Percentiles rank a stretch among this genome's conserved stretches.
phyloP scores from a whole-genome alignment of 2,113 vertebrate species.

The Equus quagga region DNA sequence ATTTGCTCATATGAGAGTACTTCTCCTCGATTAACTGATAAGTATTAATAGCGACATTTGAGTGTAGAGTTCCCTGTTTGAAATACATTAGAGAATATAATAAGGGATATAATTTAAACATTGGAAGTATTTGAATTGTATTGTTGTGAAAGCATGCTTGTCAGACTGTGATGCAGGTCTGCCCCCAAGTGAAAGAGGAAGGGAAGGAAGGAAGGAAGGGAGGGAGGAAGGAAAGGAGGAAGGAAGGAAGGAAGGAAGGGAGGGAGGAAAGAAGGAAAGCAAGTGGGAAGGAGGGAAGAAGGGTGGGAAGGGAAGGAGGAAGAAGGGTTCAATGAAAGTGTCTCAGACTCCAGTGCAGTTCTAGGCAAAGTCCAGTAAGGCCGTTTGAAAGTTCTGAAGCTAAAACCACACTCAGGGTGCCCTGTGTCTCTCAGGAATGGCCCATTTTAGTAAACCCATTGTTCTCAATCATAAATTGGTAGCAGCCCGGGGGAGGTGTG shows the following conservation, averaged over 20 bases:
- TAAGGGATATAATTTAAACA: neutral
- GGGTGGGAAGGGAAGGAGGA: neutral
- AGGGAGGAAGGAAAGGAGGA: neutral
- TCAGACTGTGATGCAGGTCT: neutral
- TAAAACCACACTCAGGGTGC: neutral
- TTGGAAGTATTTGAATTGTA: neutral
- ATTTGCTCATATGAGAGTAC: neutral
- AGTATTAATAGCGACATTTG: neutral
- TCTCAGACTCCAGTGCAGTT: neutral
- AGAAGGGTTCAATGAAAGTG: neutral
- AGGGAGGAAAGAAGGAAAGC: neutral
- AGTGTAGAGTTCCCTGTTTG: neutral
- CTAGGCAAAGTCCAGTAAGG: neutral
- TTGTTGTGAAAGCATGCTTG: neutral
- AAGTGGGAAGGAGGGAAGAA: neutral
- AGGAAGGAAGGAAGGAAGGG: neutral
- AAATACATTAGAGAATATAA: neutral
- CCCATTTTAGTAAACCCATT: neutral
- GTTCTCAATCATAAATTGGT: neutral
- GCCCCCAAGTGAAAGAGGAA: neutral
- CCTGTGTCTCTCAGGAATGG: neutral
- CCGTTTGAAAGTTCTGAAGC: neutral
- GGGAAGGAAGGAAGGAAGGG: neutral
- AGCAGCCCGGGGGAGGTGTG: neutral
- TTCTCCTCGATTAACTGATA: neutral